A percentile compares a stretch with the other conserved stretches of the same genome.
phyloP scores from a whole-genome alignment of 2,797 vertebrate genomes.

The Silurus aristotelis region DNA sequence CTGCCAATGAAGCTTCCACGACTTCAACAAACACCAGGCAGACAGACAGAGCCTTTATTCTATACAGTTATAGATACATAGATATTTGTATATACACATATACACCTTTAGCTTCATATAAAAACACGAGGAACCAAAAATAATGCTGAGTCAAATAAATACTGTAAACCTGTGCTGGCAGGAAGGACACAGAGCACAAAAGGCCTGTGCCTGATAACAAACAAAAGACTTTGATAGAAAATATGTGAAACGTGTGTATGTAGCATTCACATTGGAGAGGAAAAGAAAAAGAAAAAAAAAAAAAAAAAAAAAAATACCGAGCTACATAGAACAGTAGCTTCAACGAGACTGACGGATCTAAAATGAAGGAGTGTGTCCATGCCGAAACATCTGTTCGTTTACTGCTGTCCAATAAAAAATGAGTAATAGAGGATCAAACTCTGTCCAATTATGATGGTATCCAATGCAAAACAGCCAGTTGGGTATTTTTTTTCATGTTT shows the following conservation, averaged over 20 bases:
- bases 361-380: slow-evolving; percentile 26
- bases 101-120: slow-evolving; percentile 76
- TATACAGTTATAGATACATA: slow-evolving; percentile 81
- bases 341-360: not conserved
- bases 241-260: not conserved
- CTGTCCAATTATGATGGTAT: slow-evolving; percentile 3
- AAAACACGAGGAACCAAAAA: slow-evolving; percentile 61
- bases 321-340: slow-evolving; percentile 25
- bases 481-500: not conserved
- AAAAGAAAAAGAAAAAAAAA: too few relatives aligned
- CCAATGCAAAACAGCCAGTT: not conserved
- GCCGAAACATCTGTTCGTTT: not conserved
- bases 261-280: not conserved
- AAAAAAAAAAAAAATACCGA: not conserved
- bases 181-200: slow-evolving; percentile 25
- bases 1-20: slow-evolving; percentile 30
- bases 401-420: slow-evolving; percentile 6
- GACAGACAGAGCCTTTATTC: slow-evolving; percentile 68
- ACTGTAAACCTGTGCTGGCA: slow-evolving; percentile 58
- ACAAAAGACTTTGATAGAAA: slow-evolving; percentile 31
- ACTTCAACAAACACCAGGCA: slow-evolving; percentile 36
- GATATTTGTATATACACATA: slow-evolving; percentile 72
- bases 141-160: slow-evolving; percentile 57
- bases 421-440: not conserved
- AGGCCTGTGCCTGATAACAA: slow-evolving; percentile 27